Conservation (phyloP, 2,797 vertebrate genomes). For the Leptodactylus fallax region DNA sequence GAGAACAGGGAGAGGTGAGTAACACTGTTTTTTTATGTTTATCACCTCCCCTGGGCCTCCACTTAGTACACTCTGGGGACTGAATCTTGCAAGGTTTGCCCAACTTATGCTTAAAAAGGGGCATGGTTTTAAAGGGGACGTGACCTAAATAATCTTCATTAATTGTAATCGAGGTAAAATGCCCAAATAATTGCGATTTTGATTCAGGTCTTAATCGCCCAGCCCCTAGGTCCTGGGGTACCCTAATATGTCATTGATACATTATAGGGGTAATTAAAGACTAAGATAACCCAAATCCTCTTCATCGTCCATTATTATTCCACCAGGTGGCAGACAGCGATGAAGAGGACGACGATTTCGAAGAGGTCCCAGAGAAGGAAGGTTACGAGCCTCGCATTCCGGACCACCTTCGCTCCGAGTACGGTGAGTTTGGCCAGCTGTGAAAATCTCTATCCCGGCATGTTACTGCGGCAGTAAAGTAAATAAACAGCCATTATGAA, state of each 20-base stretch:
- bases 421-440: conserved; percentile 86
- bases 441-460: conserved; percentile 68
- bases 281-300: background rate
- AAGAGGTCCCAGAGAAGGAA: conserved; percentile 93
- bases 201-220: no score
- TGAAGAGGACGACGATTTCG: conserved; percentile 85
- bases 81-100: no score
- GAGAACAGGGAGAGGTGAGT: no score
- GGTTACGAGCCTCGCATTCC: conserved; percentile 90
- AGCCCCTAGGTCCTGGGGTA: no score
- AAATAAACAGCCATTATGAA: conserved; percentile 77
- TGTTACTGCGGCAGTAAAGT: conserved; percentile 72
- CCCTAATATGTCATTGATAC: background rate
- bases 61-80: no score
- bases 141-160: no score
- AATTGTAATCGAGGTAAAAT: no score
- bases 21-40: no score
- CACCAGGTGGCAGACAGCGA: conserved; percentile 75
- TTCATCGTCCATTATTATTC: background rate
- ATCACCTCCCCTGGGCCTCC: no score
- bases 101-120: no score
- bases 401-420: conserved; percentile 85
- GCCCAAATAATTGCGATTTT: no score
- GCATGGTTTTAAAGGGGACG: no score
- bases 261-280: background rate